These are phyloP conservation scores for Platysteira castanea DNA, from an alignment of 2,113 vertebrate species.

Conservation along the genomic window DNA sequence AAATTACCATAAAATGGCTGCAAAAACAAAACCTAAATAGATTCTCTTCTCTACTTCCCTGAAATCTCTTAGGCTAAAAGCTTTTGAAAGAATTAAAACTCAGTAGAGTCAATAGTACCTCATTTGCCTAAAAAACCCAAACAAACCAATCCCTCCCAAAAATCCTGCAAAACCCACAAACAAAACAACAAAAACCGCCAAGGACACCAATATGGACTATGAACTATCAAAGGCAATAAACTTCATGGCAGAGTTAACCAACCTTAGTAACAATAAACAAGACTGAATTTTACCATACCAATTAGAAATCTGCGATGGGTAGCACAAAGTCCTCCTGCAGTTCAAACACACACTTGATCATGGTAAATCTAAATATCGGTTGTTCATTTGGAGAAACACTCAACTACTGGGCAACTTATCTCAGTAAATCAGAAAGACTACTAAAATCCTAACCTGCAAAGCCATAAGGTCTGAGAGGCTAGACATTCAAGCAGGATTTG, in stretches of 20 bases:
- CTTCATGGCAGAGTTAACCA: neutral
- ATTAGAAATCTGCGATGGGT: neutral
- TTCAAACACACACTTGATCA: neutral
- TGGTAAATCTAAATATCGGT: neutral
- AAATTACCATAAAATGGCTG: neutral
- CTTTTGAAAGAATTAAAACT: neutral
- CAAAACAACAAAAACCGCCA: neutral
- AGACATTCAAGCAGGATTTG: neutral
- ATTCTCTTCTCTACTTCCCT: neutral
- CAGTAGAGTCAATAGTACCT: neutral
- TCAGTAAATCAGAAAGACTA: neutral
- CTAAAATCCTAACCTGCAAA: neutral
- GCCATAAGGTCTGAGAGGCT: neutral
- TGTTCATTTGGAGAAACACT: neutral
- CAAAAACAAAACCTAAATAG: neutral
- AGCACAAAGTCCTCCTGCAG: neutral
- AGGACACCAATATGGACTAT: neutral
- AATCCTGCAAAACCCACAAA: neutral
- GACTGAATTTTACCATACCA: neutral
- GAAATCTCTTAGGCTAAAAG: neutral
- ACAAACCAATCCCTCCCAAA: neutral
- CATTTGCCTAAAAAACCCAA: neutral
- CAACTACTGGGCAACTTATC: neutral
- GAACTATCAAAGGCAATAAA: neutral
- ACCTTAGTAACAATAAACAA: neutral